phyloP scores from a whole-genome alignment of 2,888 invertebrate genomes.

The Idaea biselata region DNA sequence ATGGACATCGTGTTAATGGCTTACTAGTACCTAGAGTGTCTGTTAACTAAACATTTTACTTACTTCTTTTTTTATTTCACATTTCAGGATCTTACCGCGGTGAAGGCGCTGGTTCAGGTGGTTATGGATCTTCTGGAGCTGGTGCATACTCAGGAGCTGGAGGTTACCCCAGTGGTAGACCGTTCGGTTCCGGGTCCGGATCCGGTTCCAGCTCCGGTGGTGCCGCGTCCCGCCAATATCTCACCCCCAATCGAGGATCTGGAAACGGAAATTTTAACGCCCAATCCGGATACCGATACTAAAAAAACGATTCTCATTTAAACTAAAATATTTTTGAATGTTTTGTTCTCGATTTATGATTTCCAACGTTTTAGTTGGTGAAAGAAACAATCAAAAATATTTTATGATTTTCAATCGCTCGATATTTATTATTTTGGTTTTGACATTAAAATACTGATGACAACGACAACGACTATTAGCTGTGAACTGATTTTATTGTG shows the following conservation, averaged over 20 bases:
- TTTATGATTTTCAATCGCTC: conserved; percentile 20
- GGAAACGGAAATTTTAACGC: conserved; percentile 72
- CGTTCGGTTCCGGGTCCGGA: conserved; percentile 27
- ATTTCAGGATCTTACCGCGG: conserved; percentile 69
- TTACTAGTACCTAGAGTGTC: too few relatives aligned
- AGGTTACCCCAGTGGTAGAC: conserved; percentile 33
- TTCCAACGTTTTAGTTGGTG: conserved; percentile 22
- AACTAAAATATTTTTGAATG: not conserved
- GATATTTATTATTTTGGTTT: conserved; percentile 28
- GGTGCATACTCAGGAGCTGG: conserved; percentile 31
- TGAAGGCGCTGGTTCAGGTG: conserved; percentile 55
- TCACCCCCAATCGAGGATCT: conserved; percentile 64
- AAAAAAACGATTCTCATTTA: conserved; percentile 37
- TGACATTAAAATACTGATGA: conserved; percentile 28
- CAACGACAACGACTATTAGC: conserved; percentile 34
- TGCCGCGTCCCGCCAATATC: conserved; percentile 67
- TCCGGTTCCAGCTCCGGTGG: conserved; percentile 39
- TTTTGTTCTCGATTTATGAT: conserved; percentile 8
- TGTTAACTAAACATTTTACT: too few relatives aligned
- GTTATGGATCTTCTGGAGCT: conserved; percentile 15
- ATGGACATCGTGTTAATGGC: too few relatives aligned
- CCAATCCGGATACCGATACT: conserved; percentile 70
- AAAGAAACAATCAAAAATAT: conserved; percentile 23
- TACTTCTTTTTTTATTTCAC: conserved; percentile 1
- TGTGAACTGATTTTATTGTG: conserved; percentile 43